phyloP scores from a whole-genome alignment of 2,113 vertebrate species.

The Pituophis catenifer region DNA sequence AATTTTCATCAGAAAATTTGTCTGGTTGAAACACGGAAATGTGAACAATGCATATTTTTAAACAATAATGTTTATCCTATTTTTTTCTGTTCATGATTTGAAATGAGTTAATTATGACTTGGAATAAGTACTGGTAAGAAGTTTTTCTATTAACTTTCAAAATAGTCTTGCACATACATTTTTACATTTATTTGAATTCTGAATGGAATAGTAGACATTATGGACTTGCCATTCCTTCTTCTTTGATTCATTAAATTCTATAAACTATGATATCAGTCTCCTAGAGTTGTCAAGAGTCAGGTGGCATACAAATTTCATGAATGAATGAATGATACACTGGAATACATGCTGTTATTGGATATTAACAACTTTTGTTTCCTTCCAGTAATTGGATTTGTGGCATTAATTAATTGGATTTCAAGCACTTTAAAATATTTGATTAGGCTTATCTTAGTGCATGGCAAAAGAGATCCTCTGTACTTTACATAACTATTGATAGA shows the following conservation, averaged over 20 bases:
- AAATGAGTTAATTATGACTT: background rate
- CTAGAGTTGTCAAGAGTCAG: background rate
- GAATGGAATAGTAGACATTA: background rate
- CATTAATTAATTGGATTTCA: slow-evolving; percentile 61
- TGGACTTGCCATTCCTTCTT: slow-evolving; percentile 21
- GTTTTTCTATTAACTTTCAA: background rate
- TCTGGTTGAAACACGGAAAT: background rate
- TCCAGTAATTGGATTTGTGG: slow-evolving; percentile 51
- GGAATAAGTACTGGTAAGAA: background rate
- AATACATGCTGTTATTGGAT: background rate
- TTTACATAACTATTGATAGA: slow-evolving; percentile 37
- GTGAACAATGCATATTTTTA: background rate
- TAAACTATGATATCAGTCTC: slow-evolving; percentile 2
- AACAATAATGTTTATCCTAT: background rate
- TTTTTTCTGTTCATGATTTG: background rate
- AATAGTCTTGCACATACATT: background rate
- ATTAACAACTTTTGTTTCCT: slow-evolving; percentile 37
- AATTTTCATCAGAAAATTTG: background rate
- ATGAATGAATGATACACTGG: background rate
- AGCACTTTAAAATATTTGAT: slow-evolving; percentile 54
- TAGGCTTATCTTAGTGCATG: slow-evolving; percentile 38
- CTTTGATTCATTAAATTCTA: slow-evolving; percentile 7
- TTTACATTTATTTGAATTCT: background rate
- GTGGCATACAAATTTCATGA: background rate
- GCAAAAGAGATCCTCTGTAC: slow-evolving; percentile 48